These are phyloP conservation scores for Puntigrus tetrazona DNA, from an alignment of 2,113 vertebrate species.

Conservation along the genomic window DNA sequence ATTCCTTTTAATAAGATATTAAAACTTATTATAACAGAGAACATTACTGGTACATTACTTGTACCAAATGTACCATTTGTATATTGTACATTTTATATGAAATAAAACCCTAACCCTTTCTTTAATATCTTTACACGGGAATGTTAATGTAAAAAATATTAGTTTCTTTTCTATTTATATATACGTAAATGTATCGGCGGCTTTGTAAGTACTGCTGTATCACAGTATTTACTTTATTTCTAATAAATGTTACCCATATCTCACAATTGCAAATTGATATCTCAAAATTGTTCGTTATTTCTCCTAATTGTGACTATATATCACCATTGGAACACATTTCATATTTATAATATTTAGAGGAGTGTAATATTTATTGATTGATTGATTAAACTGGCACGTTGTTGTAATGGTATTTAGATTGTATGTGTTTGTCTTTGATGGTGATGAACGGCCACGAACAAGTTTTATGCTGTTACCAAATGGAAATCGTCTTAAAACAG, in stretches of 20 bases:
- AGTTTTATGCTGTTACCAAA: constrained; percentile 46
- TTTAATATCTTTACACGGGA: background rate
- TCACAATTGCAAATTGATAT: background rate
- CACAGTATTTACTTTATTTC: background rate
- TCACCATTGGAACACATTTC: no score
- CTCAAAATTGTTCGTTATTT: background rate
- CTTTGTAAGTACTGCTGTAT: background rate
- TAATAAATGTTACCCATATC: background rate
- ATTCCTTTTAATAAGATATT: background rate
- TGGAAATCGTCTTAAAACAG: constrained; percentile 51
- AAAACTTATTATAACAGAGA: background rate
- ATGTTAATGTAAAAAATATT: background rate
- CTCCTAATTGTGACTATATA: background rate
- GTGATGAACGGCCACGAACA: constrained; percentile 53
- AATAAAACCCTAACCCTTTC: constrained; percentile 25
- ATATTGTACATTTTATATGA: background rate
- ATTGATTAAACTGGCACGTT: background rate
- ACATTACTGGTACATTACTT: background rate
- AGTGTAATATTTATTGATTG: no score
- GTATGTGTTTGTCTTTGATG: constrained; percentile 39
- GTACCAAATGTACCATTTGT: no score
- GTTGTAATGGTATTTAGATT: background rate
- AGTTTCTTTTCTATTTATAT: background rate
- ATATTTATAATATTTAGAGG: no score
- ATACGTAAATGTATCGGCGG: no score